These are phyloP conservation scores for Crossocerus cetratus DNA, from an alignment of 2,888 invertebrate genomes.

Conservation along the genomic window DNA sequence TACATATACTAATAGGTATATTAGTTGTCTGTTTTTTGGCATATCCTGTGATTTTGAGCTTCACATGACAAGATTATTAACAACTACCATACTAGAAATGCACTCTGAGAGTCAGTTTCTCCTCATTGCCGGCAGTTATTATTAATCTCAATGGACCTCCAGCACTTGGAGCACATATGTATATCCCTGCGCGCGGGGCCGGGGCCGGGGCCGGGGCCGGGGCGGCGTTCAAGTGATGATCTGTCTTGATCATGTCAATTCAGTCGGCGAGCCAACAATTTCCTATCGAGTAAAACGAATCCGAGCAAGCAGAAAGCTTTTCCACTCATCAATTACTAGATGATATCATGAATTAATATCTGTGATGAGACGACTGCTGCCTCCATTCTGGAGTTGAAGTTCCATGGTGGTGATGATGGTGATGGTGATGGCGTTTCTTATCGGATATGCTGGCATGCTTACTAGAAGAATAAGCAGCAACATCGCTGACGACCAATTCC, in stretches of 20 bases:
- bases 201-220: too few species aligned
- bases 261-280: background rate
- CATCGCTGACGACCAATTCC: slow-evolving; percentile 87
- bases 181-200: too few species aligned
- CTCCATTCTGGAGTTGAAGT: slow-evolving; percentile 79
- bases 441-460: slow-evolving; percentile 77
- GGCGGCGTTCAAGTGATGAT: too few species aligned
- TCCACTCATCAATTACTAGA: slow-evolving; percentile 3
- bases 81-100: slow-evolving; percentile 29
- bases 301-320: background rate
- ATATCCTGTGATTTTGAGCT: slow-evolving; percentile 70
- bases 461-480: slow-evolving; percentile 75
- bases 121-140: background rate
- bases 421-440: slow-evolving; percentile 86
- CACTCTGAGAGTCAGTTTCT: background rate
- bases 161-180: too few species aligned
- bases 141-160: too few species aligned
- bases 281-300: background rate
- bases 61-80: slow-evolving; percentile 45
- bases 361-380: slow-evolving; percentile 78
- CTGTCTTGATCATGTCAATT: background rate
- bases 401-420: slow-evolving; percentile 78
- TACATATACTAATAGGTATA: slow-evolving; percentile 59
- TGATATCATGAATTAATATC: slow-evolving; percentile 72
- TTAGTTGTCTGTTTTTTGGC: slow-evolving; percentile 71